These are phyloP conservation scores for Nestor notabilis DNA, from an alignment of 2,113 vertebrate species.

Conservation along the genomic window DNA sequence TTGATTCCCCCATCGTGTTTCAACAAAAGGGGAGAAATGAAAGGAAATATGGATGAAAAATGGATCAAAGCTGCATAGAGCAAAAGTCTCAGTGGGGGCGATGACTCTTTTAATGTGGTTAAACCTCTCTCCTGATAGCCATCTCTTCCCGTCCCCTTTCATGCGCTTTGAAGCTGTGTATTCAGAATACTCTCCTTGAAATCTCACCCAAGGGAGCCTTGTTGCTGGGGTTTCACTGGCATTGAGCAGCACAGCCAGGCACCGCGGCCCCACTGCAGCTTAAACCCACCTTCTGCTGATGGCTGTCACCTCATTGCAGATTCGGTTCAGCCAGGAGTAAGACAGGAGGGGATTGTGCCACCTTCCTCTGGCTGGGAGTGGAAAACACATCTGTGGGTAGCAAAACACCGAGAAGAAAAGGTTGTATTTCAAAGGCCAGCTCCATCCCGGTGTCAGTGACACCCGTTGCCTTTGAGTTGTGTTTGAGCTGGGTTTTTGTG, in stretches of 20 bases:
- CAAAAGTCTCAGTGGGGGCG: conserved; percentile 21
- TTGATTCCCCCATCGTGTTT: conserved; percentile 9
- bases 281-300: neutral
- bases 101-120: conserved; percentile 33
- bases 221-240: rapidly evolving
- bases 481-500: neutral
- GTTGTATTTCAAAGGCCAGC: neutral
- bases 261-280: no score
- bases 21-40: conserved; percentile 60
- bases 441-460: neutral
- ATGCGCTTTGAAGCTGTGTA: conserved; percentile 31
- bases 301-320: neutral
- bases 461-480: neutral
- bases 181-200: neutral
- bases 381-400: neutral
- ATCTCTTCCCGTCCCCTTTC: conserved; percentile 28
- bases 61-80: conserved; percentile 59
- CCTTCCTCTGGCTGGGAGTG: neutral
- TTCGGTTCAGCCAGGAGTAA: neutral
- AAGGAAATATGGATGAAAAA: conserved; percentile 66
- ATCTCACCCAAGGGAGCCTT: neutral
- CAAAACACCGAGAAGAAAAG: neutral
- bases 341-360: neutral
- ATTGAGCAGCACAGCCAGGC: neutral
- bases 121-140: conserved; percentile 48